These are phyloP conservation scores for Leistus spinibarbis DNA, from an alignment of 2,888 invertebrate genomes.

Conservation along the genomic window DNA sequence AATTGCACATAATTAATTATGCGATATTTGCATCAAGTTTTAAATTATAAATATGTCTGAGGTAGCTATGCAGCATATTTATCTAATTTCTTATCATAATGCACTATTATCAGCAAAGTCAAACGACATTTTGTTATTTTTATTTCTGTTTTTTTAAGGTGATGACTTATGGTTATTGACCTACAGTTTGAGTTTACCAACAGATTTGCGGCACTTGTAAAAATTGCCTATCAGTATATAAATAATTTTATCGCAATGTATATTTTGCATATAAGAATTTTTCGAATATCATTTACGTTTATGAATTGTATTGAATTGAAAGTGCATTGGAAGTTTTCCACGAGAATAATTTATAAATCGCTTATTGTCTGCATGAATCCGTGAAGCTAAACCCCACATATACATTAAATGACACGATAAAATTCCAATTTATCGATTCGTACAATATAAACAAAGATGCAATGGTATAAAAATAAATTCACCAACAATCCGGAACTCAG, in stretches of 20 bases:
- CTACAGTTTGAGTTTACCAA: background rate
- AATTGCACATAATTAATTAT: background rate
- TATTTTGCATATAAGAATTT: background rate
- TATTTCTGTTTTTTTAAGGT: too few relatives aligned
- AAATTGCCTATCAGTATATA: background rate
- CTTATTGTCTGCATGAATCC: too few relatives aligned
- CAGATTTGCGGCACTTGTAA: background rate
- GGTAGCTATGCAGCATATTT: too few relatives aligned
- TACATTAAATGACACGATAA: background rate
- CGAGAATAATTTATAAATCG: too few relatives aligned
- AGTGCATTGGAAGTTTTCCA: too few relatives aligned
- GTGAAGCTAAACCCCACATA: too few relatives aligned
- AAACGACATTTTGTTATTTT: too few relatives aligned
- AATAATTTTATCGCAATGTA: background rate
- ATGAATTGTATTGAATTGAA: background rate
- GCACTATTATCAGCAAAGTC: background rate
- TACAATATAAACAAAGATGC: background rate
- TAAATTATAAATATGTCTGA: background rate
- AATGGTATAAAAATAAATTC: background rate
- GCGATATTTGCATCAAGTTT: background rate
- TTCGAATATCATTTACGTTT: background rate
- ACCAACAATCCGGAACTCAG: background rate
- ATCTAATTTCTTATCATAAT: background rate
- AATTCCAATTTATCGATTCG: background rate
- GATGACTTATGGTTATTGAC: background rate